Conservation (phyloP, 2,797 vertebrate species). For the Gadopsis bispinosus region DNA sequence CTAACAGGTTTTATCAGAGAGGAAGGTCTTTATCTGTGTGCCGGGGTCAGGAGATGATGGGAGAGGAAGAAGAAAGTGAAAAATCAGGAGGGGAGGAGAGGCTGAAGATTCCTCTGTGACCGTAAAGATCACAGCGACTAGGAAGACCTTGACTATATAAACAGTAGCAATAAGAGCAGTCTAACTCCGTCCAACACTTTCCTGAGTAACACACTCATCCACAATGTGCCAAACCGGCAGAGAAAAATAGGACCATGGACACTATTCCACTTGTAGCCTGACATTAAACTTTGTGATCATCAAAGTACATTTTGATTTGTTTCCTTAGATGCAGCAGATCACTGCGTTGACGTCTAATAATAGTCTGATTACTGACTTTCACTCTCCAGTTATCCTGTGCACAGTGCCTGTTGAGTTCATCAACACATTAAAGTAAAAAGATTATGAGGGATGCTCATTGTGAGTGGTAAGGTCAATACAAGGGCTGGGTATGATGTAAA, state of each 20-base stretch:
- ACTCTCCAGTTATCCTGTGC: background rate
- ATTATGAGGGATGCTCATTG: background rate
- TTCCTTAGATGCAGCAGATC: background rate
- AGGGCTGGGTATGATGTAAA: background rate
- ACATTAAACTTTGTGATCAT: background rate
- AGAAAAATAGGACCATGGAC: background rate
- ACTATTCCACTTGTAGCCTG: background rate
- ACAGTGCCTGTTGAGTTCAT: background rate
- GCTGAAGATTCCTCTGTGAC: constrained; percentile 58
- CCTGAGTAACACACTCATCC: background rate
- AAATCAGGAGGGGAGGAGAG: constrained; percentile 54
- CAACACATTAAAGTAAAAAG: no score
- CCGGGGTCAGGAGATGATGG: constrained; percentile 52
- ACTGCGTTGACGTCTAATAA: accelerated
- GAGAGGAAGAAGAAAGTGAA: constrained; percentile 60
- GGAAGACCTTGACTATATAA: background rate
- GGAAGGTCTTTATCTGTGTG: constrained; percentile 73
- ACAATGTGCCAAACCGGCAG: accelerated
- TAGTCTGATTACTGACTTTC: background rate
- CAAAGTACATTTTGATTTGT: background rate
- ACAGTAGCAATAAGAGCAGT: constrained; percentile 17
- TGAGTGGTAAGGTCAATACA: background rate
- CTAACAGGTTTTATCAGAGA: constrained; percentile 60
- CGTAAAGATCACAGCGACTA: constrained; percentile 67
- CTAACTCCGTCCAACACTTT: background rate